phyloP scores from a whole-genome alignment of 1,140 invertebrate species.

The Phthorimaea operculella region DNA sequence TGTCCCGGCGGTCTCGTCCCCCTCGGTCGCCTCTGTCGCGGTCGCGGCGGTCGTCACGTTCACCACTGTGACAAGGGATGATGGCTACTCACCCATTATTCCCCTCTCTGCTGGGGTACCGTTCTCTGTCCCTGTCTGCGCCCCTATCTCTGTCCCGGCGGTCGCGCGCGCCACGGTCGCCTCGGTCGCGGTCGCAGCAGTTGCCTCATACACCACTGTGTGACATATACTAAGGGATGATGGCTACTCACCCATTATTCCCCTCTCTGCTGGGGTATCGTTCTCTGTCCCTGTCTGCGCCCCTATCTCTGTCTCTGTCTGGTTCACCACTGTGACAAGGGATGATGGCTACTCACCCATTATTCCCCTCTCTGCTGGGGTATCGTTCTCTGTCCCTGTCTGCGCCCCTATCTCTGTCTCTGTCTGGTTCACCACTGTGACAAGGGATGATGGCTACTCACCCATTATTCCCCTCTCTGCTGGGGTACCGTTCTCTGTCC shows the following conservation, averaged over 20 bases:
- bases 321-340: too few relatives aligned
- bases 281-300: constrained; percentile 31
- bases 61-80: constrained; percentile 22
- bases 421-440: too few relatives aligned
- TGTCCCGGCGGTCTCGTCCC: constrained; percentile 14
- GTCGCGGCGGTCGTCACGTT: constrained; percentile 19
- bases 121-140: constrained; percentile 31
- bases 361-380: constrained; percentile 16
- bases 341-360: too few relatives aligned
- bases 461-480: constrained; percentile 10
- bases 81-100: too few relatives aligned
- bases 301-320: too few relatives aligned
- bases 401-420: constrained; percentile 17
- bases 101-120: constrained; percentile 34
- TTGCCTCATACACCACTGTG: constrained; percentile 24
- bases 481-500: constrained; percentile 36
- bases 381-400: constrained; percentile 36
- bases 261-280: constrained; percentile 33
- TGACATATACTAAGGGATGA: too few relatives aligned
- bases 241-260: too few relatives aligned
- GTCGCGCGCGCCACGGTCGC: constrained; percentile 16
- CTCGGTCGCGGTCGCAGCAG: constrained; percentile 16
- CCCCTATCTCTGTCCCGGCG: constrained; percentile 13
- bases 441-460: too few relatives aligned
- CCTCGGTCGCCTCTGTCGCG: constrained; percentile 15